These are phyloP conservation scores for Apogon hyalosoma DNA, from an alignment of 2,797 vertebrate species.

Conservation along the genomic window DNA sequence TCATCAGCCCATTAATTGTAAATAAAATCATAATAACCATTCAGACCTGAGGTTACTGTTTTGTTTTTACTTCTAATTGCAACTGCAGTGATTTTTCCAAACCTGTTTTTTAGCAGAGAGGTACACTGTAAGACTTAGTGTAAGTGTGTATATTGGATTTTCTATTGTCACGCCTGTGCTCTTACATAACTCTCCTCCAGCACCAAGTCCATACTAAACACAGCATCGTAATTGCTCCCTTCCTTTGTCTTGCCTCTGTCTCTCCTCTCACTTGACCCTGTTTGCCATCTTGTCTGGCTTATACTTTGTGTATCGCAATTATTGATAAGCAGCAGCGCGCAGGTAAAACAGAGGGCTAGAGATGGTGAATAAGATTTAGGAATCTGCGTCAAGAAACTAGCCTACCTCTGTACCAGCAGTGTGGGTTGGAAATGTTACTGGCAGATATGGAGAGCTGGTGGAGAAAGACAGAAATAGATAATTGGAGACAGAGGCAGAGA, in stretches of 20 bases:
- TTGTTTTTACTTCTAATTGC: neutral
- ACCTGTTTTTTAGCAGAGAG: neutral
- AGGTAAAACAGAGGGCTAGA: slow-evolving; percentile 18
- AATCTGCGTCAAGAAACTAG: slow-evolving; percentile 57
- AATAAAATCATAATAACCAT: slow-evolving; percentile 9
- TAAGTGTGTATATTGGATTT: slow-evolving; percentile 24
- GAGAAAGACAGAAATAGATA: slow-evolving; percentile 76
- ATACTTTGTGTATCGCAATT: slow-evolving; percentile 50
- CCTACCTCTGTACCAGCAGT: slow-evolving; percentile 55
- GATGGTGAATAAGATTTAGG: slow-evolving; percentile 39
- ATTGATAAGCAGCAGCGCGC: slow-evolving; percentile 31
- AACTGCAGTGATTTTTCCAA: neutral
- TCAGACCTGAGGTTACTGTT: neutral
- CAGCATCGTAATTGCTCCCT: slow-evolving; percentile 43
- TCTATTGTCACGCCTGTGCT: slow-evolving; percentile 27
- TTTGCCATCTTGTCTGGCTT: slow-evolving; percentile 41
- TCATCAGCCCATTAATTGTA: neutral
- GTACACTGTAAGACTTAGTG: neutral
- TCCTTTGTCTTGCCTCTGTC: slow-evolving; percentile 12
- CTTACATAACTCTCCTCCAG: slow-evolving; percentile 60
- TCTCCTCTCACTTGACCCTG: slow-evolving; percentile 43
- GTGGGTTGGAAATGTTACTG: slow-evolving; percentile 76
- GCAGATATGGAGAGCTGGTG: slow-evolving; percentile 66
- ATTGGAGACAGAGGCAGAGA: slow-evolving; percentile 68
- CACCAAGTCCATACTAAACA: slow-evolving; percentile 32